Evolutionary conservation across 2,113 vertebrate species (phyloP).

Genomic region (Alectura lathami): DNA sequence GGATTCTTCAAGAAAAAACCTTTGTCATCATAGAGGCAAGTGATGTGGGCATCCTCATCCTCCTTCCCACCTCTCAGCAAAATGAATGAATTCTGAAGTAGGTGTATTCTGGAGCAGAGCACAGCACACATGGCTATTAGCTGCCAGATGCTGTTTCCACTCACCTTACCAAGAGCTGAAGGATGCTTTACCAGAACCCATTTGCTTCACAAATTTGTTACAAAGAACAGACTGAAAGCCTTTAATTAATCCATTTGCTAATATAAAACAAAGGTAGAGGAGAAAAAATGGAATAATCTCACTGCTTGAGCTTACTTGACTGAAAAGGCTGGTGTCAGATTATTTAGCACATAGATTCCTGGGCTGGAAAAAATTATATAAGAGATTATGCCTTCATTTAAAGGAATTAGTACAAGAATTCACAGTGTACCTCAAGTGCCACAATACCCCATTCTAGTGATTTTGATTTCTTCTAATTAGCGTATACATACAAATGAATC

Average conservation of each 20-base stretch:
- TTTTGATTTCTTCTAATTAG: slow-evolving; percentile 66
- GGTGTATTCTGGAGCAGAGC: neutral
- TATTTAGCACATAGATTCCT: neutral
- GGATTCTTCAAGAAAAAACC: neutral
- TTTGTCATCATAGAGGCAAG: neutral
- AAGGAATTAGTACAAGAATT: slow-evolving; percentile 19
- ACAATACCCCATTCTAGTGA: slow-evolving; percentile 17
- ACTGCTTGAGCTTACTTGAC: neutral
- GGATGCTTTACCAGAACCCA: neutral
- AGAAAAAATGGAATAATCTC: neutral
- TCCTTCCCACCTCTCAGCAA: neutral
- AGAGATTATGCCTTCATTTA: slow-evolving; percentile 11
- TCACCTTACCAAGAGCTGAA: neutral
- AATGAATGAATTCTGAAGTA: neutral
- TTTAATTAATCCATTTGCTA: neutral
- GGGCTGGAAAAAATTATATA: neutral
- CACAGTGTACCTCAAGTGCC: slow-evolving; percentile 13
- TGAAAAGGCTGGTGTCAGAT: neutral
- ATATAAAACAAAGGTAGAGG: neutral
- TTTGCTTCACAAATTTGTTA: neutral
- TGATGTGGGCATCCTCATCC: neutral
- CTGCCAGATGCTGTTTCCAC: neutral
- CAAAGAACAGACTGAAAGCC: neutral
- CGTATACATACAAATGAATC: slow-evolving; percentile 43
- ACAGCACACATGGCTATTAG: neutral